These are phyloP conservation scores for Coregonus ussuriensis DNA, from an alignment of 2,797 vertebrate genomes.

Conservation along the genomic window DNA sequence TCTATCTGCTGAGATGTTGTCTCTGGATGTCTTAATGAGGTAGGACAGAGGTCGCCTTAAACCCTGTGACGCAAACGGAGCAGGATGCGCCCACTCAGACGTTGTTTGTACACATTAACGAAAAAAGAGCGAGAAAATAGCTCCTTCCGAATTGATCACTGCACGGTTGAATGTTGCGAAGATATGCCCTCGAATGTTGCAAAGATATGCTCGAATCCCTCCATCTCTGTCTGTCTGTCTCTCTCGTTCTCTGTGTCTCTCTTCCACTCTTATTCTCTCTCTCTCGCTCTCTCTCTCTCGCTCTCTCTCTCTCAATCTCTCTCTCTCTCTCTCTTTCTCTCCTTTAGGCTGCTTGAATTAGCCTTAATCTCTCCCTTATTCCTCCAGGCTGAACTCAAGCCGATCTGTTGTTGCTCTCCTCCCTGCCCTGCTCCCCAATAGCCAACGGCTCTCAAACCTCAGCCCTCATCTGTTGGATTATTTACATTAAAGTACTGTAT, in stretches of 20 bases:
- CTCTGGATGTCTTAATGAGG: background rate
- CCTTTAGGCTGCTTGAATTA: background rate
- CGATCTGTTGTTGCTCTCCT: background rate
- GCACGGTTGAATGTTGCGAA: background rate
- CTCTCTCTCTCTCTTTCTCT: background rate
- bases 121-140: background rate
- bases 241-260: background rate
- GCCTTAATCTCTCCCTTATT: background rate
- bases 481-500: background rate
- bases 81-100: background rate
- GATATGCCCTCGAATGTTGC: background rate
- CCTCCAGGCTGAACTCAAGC: background rate
- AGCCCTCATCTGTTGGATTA: background rate
- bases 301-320: background rate
- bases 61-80: background rate
- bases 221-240: background rate
- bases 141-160: background rate
- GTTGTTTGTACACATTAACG: background rate
- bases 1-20: no score
- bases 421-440: background rate
- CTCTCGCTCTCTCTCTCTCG: background rate
- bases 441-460: background rate
- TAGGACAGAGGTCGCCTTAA: background rate
- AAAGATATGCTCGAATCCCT: background rate
- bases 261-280: background rate